Conservation (phyloP, 2,888 invertebrate species). For the Eupithecia tripunctaria region DNA sequence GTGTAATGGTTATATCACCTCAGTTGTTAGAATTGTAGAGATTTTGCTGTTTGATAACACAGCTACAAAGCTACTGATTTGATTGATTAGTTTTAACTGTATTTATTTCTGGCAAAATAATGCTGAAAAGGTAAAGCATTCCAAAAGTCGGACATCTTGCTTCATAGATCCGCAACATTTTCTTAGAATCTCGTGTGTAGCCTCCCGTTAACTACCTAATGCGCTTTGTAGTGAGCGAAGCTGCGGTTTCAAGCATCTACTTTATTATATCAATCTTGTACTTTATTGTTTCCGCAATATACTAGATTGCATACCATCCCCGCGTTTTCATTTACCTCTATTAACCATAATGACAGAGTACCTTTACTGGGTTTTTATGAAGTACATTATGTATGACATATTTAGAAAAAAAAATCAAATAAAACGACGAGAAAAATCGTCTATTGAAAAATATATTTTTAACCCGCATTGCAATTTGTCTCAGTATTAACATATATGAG, state of each 20-base stretch:
- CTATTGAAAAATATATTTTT: no score
- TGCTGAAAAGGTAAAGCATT: not conserved
- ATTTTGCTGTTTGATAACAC: not conserved
- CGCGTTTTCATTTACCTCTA: not conserved
- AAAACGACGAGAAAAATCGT: no score
- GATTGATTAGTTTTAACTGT: no score
- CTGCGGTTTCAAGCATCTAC: constrained; percentile 32
- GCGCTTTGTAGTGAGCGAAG: constrained; percentile 23
- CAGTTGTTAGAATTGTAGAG: not conserved
- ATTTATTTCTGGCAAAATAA: not conserved
- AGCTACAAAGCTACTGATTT: no score
- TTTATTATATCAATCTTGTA: constrained; percentile 60
- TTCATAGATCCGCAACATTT: constrained; percentile 4
- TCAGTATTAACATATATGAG: not conserved
- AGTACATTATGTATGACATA: not conserved
- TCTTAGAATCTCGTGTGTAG: not conserved
- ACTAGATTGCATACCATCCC: constrained; percentile 50
- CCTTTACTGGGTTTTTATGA: not conserved
- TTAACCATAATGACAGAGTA: not conserved
- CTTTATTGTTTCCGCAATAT: constrained; percentile 69
- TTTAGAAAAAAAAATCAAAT: no score
- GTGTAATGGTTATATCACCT: not conserved
- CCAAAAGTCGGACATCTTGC: not conserved
- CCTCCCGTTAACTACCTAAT: constrained; percentile 20
- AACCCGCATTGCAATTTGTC: no score